Base-by-base conservation (phyloP, 2,888 invertebrate genomes). In the Furcula furcula region DNA sequence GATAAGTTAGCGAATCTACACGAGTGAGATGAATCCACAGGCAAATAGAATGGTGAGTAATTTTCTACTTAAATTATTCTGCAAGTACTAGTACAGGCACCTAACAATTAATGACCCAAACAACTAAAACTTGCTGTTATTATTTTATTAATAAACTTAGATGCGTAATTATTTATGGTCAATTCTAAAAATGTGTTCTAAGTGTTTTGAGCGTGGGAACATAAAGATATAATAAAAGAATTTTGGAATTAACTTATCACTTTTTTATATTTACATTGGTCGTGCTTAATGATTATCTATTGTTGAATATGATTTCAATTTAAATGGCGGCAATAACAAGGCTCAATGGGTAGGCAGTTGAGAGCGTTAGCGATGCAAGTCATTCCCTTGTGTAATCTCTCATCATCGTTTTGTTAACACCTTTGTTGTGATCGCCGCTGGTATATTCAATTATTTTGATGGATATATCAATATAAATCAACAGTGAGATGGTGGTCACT, bases 1-100 rank as follows among this genome's bases (percentile, higher is more conserved):
- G 44, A 56, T 56, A 34, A 59, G 56, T 70, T 62, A 38, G 26
- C 38, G 26, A 50, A 42, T 45, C 28, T 43, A 34, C 10, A 32
- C 37, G 38, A 65, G 74, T 76, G 79, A 57, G 39, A 80, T 80
- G 80, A 61, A 57, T 64, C 66, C 64, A 63, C 74, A 76, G 48
- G 55, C 64, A 18, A 64, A 57, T 40, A 59, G 41, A 68, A 45
- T 68, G 79, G 80, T 81, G 47, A 79, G 81, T 55, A 11, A 11
- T 16, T 20, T 36, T 20, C 1, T 29, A 20, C n/a, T n/a, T n/a
- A n/a, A n/a, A n/a, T n/a, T n/a, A n/a, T n/a, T n/a, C n/a, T n/a
- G n/a, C n/a, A n/a, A n/a, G n/a, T n/a, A n/a, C n/a, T n/a, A n/a
- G n/a, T n/a, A n/a, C n/a, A n/a, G n/a, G n/a, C n/a, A n/a, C n/a